Base-by-base conservation (phyloP, 2,113 vertebrate genomes). In the Sula dactylatra region DNA sequence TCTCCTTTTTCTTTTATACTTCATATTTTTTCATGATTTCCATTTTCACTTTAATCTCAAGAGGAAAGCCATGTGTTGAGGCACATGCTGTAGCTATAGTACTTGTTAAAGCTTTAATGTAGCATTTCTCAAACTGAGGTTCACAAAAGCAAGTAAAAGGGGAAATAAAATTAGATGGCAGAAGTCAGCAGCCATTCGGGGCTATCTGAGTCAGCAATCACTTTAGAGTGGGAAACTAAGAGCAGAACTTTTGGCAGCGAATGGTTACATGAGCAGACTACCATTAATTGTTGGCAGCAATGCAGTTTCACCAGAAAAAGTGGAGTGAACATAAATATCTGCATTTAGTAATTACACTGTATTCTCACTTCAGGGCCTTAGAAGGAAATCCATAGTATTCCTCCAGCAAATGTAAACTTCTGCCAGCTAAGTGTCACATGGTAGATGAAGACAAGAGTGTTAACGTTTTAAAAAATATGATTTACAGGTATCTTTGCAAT, bases 31-130 rank as follows among this genome's bases (percentile, higher is more conserved):
- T 64, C 5, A 74, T 42, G 4, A 66, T 91, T 90, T 90, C 92
- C 7, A 90, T 95, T 97, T 95, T 92, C 90, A 73, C 45, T 92
- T 90, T 92, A 92, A 80, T 94, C 72, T 95, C 88, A 67, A 83
- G 82, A 90, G 90, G 29, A 88, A 15, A 55, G n/a, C 3, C 7
- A 18, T 54, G 29, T 81, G 59, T 61, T 83, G 55, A 93, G 71
- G 56, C 29, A 44, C 34, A 36, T 42, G 14, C 25, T 61, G 38
- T 58, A 86, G n/a, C 27, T 91, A 58, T n/a, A 82, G 34, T 24
- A n/a, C 76, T 86, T 93, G 16, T 73, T 88, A 86, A 81, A 93
- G 54, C 20, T 88, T 93, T 82, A 77, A 72, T 52, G 59, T 47
- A 84, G 16, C 24, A 11, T 82, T 89, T 91, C 52, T 88, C 32